phyloP scores from a whole-genome alignment of 1,140 invertebrate species.

The Drosophila melanogaster region Release_6_plus_ISO1_MT NC_004354.4:18231501-18232000 shows the following conservation, averaged over 20 bases:
- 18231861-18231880: conserved; percentile 38
- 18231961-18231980: conserved; percentile 17
- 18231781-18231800: conserved; percentile 82
- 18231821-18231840: conserved; percentile 70
- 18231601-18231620: not conserved
- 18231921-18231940: not conserved
- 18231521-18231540: conserved; percentile 59
- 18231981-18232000: not conserved
- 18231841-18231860: conserved; percentile 82
- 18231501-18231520: conserved; percentile 52
- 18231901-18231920: conserved; percentile 10
- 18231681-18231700: not conserved
- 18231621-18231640: not conserved
- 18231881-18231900: not conserved
- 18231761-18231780: conserved; percentile 66
- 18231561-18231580: conserved; percentile 19
- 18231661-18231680: not conserved
- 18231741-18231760: conserved; percentile 35
- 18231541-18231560: not conserved
- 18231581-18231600: conserved; percentile 38
- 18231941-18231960: conserved; percentile 53
- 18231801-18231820: conserved; percentile 46
- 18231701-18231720: not conserved
- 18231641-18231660: not conserved
- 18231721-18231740: conserved; percentile 47